Base-by-base conservation (phyloP, 2,113 vertebrate genomes). In the Nesoenas mayeri region DNA sequence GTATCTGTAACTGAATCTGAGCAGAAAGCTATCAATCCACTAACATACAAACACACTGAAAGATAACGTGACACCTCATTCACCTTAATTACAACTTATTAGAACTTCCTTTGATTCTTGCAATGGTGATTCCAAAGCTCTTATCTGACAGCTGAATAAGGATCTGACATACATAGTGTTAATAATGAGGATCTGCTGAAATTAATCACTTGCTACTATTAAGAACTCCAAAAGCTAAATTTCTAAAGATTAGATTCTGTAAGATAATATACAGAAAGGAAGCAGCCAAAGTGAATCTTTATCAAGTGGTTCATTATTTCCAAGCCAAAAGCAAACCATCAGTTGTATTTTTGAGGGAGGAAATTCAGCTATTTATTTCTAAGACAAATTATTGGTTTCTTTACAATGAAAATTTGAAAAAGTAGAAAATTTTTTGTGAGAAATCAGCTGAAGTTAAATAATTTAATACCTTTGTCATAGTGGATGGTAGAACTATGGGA, bases 181-280 rank as follows among this genome's bases (percentile, higher is more conserved):
- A 61, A 79, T 97, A 97, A 97, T 91, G 90, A 96, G 54, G 50
- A 79, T 92, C 84, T 83, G 56, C 78, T 42, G n/a, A 97, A 97
- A 97, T 95, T 93, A 97, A 94, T 97, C 44, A 86, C 87, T 88
- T 75, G 57, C 89, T 96, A 94, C 90, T 93, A 95, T 64, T 96
- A 96, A 91, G 79, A 96, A 77, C 28, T 88, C 40, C 58, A 93
- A 96, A 96, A 96, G 50, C 53, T 94, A 92, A 57, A 62, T 64
- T 96, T 96, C 60, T 85, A 15, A 86, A 96, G 40, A 96, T 95
- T 90, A 96, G 67, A 94, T 91, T 95, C 85, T 61, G 51, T 18
- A 91, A 89, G 79, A 87, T 85, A 94, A 86, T 53, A 80, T 53
- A 32, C 3, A 60, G 95, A 93, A 96, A 56, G 47, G 73, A 95